phyloP scores from a whole-genome alignment of 2,797 vertebrate species.

The Gadopsis bispinosus region DNA sequence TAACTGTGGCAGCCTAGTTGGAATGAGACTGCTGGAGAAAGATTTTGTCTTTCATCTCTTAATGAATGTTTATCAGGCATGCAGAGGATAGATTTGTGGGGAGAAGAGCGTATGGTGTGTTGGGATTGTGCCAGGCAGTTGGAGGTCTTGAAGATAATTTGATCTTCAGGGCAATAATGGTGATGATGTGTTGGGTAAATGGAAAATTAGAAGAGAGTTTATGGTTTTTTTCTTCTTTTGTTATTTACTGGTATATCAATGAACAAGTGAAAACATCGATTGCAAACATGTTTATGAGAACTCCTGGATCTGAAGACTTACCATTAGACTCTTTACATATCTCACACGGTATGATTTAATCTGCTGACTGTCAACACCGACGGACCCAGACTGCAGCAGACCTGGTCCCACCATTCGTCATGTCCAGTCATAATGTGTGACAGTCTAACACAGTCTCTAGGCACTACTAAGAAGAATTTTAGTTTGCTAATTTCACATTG shows the following conservation, averaged over 20 bases:
- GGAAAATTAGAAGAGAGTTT: background rate
- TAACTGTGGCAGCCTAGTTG: slow-evolving; percentile 21
- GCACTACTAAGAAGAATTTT: background rate
- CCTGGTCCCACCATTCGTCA: background rate
- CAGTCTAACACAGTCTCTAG: background rate
- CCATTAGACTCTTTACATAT: background rate
- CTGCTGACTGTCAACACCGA: background rate
- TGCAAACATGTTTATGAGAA: background rate
- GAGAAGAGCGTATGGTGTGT: background rate
- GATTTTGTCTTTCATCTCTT: slow-evolving; percentile 18
- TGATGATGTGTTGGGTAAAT: slow-evolving; percentile 1
- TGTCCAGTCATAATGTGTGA: background rate
- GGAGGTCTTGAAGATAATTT: slow-evolving; percentile 21
- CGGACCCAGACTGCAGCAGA: background rate
- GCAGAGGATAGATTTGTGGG: background rate
- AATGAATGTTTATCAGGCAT: slow-evolving; percentile 3
- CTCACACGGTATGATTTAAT: background rate
- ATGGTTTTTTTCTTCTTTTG: background rate
- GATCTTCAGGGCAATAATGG: slow-evolving; percentile 6
- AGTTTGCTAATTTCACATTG: background rate
- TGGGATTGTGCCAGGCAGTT: background rate
- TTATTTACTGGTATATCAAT: background rate
- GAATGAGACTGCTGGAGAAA: slow-evolving; percentile 5
- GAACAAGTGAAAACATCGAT: background rate
- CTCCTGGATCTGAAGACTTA: background rate